phyloP scores from a whole-genome alignment of 2,797 vertebrate genomes.

The Semaprochilodus insignis region DNA sequence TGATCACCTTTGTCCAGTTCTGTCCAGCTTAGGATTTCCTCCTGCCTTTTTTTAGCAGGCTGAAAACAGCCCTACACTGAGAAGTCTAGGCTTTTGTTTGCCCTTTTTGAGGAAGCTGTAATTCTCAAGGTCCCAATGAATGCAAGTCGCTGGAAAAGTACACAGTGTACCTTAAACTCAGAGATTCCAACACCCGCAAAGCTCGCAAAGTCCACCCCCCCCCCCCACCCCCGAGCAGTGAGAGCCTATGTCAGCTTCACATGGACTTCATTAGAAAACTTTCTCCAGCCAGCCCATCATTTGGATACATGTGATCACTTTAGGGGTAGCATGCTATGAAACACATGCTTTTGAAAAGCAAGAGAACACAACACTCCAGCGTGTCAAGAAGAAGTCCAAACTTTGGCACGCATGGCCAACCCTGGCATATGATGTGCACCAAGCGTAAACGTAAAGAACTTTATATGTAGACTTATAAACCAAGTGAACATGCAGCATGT shows the following conservation, averaged over 20 bases:
- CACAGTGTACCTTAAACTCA: conserved; percentile 35
- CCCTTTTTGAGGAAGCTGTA: background rate
- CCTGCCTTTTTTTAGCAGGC: background rate
- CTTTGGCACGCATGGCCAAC: background rate
- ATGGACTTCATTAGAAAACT: conserved; percentile 5
- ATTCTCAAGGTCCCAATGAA: background rate
- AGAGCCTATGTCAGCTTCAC: conserved; percentile 17
- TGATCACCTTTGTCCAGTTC: background rate
- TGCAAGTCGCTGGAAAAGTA: conserved; percentile 3
- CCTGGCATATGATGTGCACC: background rate
- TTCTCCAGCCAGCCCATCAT: conserved; percentile 3
- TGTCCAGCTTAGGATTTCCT: background rate
- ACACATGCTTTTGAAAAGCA: background rate
- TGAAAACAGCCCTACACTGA: background rate
- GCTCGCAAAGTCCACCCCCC: conserved; percentile 6
- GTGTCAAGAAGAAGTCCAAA: background rate
- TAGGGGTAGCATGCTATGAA: background rate
- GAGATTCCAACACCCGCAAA: conserved; percentile 7
- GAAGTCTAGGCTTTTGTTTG: background rate
- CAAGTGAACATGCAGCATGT: background rate
- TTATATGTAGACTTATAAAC: background rate
- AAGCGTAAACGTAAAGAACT: background rate
- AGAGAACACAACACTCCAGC: background rate
- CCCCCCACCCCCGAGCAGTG: background rate
- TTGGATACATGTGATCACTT: background rate